A percentile compares a stretch with the other conserved stretches of the same genome.
These are phyloP conservation scores for Tachycineta bicolor DNA, from an alignment of 2,113 vertebrate species.

Conservation along the genomic window DNA sequence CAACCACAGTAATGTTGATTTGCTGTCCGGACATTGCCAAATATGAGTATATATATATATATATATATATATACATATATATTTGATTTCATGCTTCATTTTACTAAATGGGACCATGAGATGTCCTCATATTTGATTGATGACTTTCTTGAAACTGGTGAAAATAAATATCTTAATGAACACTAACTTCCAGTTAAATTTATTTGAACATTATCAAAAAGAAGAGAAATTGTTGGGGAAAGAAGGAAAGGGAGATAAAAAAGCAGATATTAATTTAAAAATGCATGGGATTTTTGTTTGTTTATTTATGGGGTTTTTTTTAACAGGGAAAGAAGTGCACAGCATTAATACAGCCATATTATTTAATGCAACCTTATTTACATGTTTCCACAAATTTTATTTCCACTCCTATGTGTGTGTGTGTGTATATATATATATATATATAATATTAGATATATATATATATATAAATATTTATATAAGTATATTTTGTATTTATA, in stretches of 20 bases:
- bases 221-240: neutral
- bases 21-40: neutral
- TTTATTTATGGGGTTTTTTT: neutral
- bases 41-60: neutral
- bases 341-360: neutral
- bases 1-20: neutral
- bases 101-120: neutral
- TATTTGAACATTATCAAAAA: neutral
- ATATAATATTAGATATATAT: too few species aligned
- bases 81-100: neutral
- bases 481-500: too few species aligned
- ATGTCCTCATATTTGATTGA: neutral
- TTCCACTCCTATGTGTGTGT: neutral
- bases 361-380: neutral
- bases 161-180: neutral
- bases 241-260: neutral
- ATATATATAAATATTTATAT: too few species aligned
- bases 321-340: accelerated
- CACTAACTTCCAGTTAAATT: neutral
- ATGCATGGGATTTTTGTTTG: neutral
- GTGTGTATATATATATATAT: neutral
- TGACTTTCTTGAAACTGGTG: neutral
- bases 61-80: too few species aligned
- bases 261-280: neutral
- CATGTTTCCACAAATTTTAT: neutral